Evolutionary conservation across 2,113 vertebrate species (phyloP), one percentile per base, ranked within the genome.

Genomic region (Dicaeum eximium): DNA sequence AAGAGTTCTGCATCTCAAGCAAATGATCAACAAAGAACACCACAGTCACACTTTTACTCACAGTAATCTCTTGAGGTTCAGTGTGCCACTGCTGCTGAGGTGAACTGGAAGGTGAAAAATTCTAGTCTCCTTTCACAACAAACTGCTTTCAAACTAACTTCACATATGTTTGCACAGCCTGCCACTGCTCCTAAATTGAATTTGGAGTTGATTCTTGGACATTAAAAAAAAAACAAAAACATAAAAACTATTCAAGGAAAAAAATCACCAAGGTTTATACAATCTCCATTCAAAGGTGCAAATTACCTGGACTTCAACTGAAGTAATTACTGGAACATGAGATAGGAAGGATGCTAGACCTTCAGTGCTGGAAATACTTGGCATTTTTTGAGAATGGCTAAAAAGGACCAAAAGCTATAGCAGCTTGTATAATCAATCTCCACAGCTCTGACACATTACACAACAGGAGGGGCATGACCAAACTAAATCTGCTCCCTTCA

Each of bases 211-310:
- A 74, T 71, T 64, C 44, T 51, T 60, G 20, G 40, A 44, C 0
- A 0, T 44, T 19, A 0, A 61, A 72, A 77, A 74, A 44, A 2
- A 62, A 69, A 82, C n/a, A 40, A 37, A 25, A 0, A 0, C 12
- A 9, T 13, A 35, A 70, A 69, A 90, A 21, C 5, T 33, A 22
- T 27, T 54, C 3, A 62, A 56, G 12, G 51, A 67, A 82, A 77
- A 80, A 71, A 81, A 30, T 21, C 27, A 56, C 2, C 10, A 16
- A 56, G 9, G 17, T 40, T 70, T 69, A 77, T 45, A 37, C 7
- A 33, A 22, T 47, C 27, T 80, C 37, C 11, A 33, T 42, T 44
- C 14, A 23, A 83, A 77, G 10, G 17, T 35, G 15, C 16, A 38
- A 48, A 40, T 94, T n/a, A 54, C n/a, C 40, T 61, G 42, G 58